These are phyloP conservation scores for Orchesella cincta DNA, from an alignment of 1,140 invertebrate genomes.

Conservation along the genomic window DNA sequence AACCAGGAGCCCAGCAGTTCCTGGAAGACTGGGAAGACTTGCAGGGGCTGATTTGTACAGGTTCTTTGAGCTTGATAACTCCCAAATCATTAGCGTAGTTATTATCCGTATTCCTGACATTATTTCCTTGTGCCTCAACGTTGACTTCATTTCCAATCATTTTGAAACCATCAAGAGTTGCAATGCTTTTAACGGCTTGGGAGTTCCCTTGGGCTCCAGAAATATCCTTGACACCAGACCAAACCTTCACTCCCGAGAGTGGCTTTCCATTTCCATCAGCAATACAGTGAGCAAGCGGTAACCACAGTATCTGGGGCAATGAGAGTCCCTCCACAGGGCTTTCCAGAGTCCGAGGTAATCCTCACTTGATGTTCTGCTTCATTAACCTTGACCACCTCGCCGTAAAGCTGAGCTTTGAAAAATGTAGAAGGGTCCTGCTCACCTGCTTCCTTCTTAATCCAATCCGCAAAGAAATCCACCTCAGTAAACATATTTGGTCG, in stretches of 20 bases:
- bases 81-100: neutral
- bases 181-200: neutral
- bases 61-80: neutral
- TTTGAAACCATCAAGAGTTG: neutral
- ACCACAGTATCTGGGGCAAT: neutral
- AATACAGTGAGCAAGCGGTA: neutral
- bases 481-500: neutral
- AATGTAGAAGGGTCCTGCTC: neutral
- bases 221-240: neutral
- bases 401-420: neutral
- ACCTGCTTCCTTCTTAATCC: neutral
- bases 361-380: neutral
- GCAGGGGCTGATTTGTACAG: neutral
- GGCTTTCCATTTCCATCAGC: neutral
- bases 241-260: neutral
- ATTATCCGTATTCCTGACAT: neutral
- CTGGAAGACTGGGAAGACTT: neutral
- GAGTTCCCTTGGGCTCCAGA: neutral
- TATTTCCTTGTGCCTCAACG: neutral
- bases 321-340: neutral
- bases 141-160: neutral
- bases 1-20: neutral
- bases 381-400: neutral
- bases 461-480: neutral
- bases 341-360: neutral